Conservation (phyloP, 2,797 vertebrate genomes). For the Cryptoprocta ferox region DNA sequence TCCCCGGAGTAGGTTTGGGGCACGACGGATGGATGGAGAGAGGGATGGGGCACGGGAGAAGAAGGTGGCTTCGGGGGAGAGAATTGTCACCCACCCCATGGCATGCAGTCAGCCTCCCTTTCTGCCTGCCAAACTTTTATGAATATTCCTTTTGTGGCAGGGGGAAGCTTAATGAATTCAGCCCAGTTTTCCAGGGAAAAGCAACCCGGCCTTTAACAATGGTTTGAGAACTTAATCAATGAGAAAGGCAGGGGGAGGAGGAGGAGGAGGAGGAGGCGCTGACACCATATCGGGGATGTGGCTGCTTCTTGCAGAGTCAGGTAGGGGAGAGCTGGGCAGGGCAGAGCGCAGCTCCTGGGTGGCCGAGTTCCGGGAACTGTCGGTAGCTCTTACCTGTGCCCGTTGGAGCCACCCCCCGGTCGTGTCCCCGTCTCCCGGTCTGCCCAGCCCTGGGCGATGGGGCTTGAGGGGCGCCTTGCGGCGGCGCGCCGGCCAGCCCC, state of each 20-base stretch:
- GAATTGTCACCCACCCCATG: slow-evolving; percentile 72
- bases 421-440: background rate
- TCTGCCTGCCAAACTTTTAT: slow-evolving; percentile 83
- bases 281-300: slow-evolving; percentile 51
- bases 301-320: slow-evolving; percentile 58
- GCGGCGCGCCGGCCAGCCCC: slow-evolving; percentile 47
- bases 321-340: slow-evolving; percentile 66
- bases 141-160: slow-evolving; percentile 78
- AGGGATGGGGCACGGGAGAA: slow-evolving; percentile 63
- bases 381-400: slow-evolving; percentile 73
- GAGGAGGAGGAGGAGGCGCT: background rate
- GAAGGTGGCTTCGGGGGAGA: slow-evolving; percentile 70
- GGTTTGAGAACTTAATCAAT: slow-evolving; percentile 67
- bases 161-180: slow-evolving; percentile 64
- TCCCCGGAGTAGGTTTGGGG: slow-evolving; percentile 82
- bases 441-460: slow-evolving; percentile 6
- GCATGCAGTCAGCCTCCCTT: slow-evolving; percentile 51
- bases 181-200: slow-evolving; percentile 58
- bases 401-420: background rate
- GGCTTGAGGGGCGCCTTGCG: slow-evolving; percentile 53
- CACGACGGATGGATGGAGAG: slow-evolving; percentile 67
- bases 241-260: slow-evolving; percentile 36
- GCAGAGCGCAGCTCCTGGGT: slow-evolving; percentile 17
- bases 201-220: slow-evolving; percentile 58
- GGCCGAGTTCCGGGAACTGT: slow-evolving; percentile 8